Conservation (phyloP, 1,140 invertebrate species). For the Probaryconus sp. region DNA sequence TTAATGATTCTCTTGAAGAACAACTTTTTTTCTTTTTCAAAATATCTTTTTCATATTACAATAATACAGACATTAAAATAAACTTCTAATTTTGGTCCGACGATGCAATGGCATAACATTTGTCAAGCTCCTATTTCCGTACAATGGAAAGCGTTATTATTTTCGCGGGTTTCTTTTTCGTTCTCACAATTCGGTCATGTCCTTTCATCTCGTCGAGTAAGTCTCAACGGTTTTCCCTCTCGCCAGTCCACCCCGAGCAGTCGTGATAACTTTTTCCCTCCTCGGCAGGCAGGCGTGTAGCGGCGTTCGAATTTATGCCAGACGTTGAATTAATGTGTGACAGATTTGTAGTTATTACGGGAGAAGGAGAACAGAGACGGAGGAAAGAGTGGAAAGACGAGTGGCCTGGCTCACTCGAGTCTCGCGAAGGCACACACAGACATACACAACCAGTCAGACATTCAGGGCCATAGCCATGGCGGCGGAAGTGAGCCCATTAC, state of each 20-base stretch:
- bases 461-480: slow-evolving; percentile 70
- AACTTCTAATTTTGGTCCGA: too few species aligned
- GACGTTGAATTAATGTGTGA: slow-evolving; percentile 78
- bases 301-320: slow-evolving; percentile 75
- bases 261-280: slow-evolving; percentile 57
- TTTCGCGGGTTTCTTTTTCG: slow-evolving; percentile 39
- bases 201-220: slow-evolving; percentile 21
- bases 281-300: slow-evolving; percentile 42
- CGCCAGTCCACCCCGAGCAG: slow-evolving; percentile 31
- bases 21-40: too few species aligned
- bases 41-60: too few species aligned
- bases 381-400: slow-evolving; percentile 70
- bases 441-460: slow-evolving; percentile 68
- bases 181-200: slow-evolving; percentile 50
- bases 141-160: slow-evolving; percentile 14
- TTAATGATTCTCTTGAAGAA: too few species aligned
- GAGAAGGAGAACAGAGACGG: slow-evolving; percentile 60
- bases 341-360: slow-evolving; percentile 78
- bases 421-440: slow-evolving; percentile 61
- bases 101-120: too few species aligned
- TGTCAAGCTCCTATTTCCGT: too few species aligned
- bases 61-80: too few species aligned
- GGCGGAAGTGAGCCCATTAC: slow-evolving; percentile 74
- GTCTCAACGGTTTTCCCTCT: slow-evolving; percentile 28
- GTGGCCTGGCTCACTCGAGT: slow-evolving; percentile 67